Percentiles rank a stretch among this genome's conserved stretches.
Evolutionary conservation across 2,113 vertebrate species (phyloP).

Genomic region (Sylvia atricapilla): DNA sequence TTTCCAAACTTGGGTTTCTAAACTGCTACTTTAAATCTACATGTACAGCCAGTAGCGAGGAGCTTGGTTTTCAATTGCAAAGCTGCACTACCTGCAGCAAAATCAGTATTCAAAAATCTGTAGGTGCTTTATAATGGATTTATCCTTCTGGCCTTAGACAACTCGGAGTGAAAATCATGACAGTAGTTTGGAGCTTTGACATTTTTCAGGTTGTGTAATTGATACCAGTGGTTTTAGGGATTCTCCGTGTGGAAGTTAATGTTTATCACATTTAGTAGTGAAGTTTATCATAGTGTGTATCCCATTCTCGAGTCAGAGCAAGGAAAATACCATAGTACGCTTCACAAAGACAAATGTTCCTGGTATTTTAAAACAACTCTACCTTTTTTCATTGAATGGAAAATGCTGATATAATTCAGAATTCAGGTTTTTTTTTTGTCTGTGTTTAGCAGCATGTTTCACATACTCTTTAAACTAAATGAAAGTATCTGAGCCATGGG

Average conservation of each 20-base stretch:
- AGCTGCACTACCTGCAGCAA: neutral
- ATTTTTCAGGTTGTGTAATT: neutral
- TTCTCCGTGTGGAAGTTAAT: neutral
- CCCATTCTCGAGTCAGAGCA: neutral
- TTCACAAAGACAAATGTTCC: neutral
- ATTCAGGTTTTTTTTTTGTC: neutral
- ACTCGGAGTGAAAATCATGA: fast-evolving
- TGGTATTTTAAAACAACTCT: neutral
- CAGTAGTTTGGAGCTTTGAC: neutral
- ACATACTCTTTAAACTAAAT: neutral
- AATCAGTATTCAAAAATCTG: neutral
- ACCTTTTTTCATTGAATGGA: neutral
- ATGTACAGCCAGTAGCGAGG: neutral
- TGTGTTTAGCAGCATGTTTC: neutral
- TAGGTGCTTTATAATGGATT: neutral
- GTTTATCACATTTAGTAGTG: neutral
- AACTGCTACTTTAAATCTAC: neutral
- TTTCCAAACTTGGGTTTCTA: neutral
- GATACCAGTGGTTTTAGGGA: neutral
- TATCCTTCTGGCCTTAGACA: neutral
- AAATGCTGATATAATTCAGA: neutral
- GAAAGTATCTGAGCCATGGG: neutral
- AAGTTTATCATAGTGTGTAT: neutral
- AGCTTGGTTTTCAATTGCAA: neutral
- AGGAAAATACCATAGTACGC: neutral